phyloP scores from a whole-genome alignment of 2,113 vertebrate species.

The Addax nasomaculatus region DNA sequence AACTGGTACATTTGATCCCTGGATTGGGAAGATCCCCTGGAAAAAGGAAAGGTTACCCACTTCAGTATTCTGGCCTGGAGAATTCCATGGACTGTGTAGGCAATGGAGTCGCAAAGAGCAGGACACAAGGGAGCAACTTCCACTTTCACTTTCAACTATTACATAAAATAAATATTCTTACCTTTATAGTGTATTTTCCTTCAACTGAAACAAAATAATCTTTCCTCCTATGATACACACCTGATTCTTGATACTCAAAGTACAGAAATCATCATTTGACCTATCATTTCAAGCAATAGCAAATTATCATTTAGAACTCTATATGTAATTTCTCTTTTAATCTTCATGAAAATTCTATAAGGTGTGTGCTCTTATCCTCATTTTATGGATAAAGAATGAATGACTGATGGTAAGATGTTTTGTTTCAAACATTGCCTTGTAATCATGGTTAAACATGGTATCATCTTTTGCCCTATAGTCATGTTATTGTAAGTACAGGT shows the following conservation, averaged over 20 bases:
- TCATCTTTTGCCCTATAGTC: slow-evolving; percentile 54
- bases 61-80: neutral
- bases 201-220: neutral
- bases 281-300: neutral
- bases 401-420: neutral
- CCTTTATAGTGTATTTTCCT: neutral
- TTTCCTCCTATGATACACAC: neutral
- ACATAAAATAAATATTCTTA: neutral
- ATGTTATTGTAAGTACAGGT: slow-evolving; percentile 59
- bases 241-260: neutral
- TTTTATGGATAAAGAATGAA: neutral
- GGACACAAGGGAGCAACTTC: neutral
- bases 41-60: neutral
- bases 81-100: neutral
- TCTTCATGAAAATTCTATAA: neutral
- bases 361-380: neutral
- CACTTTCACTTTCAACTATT: neutral
- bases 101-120: rapidly evolving
- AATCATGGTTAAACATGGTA: neutral
- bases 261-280: neutral
- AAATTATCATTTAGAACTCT: neutral
- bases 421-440: neutral
- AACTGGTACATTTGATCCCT: neutral
- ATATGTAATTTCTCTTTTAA: neutral
- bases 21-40: neutral